Evolutionary conservation across 1,140 invertebrate genomes (phyloP), one percentile per base, ranked within the genome.

Genomic region (Subanguina moxae): DNA sequence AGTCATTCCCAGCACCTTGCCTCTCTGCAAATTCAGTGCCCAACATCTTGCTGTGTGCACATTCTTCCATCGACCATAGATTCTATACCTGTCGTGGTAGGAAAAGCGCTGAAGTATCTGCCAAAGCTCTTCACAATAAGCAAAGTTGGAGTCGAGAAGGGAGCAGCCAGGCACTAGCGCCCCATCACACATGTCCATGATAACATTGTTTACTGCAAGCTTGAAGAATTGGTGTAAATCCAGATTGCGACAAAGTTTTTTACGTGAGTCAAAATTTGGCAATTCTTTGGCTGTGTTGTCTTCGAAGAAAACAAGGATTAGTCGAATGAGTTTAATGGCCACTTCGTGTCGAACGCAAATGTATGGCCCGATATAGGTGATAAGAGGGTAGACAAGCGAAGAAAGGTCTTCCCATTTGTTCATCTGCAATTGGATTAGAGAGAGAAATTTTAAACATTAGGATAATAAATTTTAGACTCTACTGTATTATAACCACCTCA

Each of bases 51-150:
- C 85, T 65, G 90, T 90, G 1, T 90, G 90, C 57, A 92, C 90
- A 78, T 91, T 91, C 82, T 96, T 96, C 94, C 94, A 97, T 59
- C 91, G 87, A 0, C 89, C 89, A 83, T 97, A 97, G 32, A 97
- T 84, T 73, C 90, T 89, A 82, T 94, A 96, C 65, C 91, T 87
- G 83, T 89, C 88, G 78, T 94, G 89, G 85, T 98, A 97, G 1
- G 93, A 90, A 84, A 92, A 94, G 43, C 90, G 85, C 80, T 92
- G 92, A 0, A 99, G 82, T 58, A 97, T 87, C 48, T 88, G 88
- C 91, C 95, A 98, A 43, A 98, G 86, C 84, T 97, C 93, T 84
- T 97, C 93, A 25, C 93, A 90, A 78, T 97, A 88, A 74, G 91
- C 92, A 82, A 92, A 95, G 83, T 97, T 97, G 70, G 90, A 90